A percentile compares a stretch with the other conserved stretches of the same genome.
phyloP scores from a whole-genome alignment of 2,888 invertebrate species.

The Chydorus sphaericus region DNA sequence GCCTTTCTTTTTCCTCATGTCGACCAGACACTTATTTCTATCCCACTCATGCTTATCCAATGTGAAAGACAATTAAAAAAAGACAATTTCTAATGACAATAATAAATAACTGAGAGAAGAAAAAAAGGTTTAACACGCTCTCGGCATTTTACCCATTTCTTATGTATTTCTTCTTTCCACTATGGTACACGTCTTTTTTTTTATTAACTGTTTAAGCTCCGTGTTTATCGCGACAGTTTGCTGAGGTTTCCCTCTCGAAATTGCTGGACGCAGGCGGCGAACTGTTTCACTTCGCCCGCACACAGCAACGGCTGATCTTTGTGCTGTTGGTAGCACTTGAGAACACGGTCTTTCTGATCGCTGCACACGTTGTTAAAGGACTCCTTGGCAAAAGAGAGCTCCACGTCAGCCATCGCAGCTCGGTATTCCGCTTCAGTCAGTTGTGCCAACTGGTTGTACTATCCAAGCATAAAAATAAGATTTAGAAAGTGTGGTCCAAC shows the following conservation, averaged over 20 bases:
- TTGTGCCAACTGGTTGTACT: conserved; percentile 4
- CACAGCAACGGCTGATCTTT: conserved; percentile 7
- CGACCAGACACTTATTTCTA: not conserved
- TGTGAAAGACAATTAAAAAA: conserved; percentile 3
- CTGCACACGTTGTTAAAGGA: conserved; percentile 6
- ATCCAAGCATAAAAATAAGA: not conserved
- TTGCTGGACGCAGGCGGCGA: conserved; percentile 12
- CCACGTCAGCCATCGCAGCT: conserved; percentile 9
- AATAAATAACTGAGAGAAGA: too few relatives aligned
- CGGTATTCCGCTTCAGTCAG: conserved; percentile 11
- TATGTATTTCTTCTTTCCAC: conserved; percentile 3
- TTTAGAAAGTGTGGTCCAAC: not conserved
- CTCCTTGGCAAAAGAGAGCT: conserved; percentile 3
- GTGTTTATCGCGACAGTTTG: not conserved
- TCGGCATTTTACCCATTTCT: not conserved
- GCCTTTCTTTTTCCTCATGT: not conserved
- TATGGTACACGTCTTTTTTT: not conserved
- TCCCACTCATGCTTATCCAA: not conserved
- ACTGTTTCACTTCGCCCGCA: conserved; percentile 10
- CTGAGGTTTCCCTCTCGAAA: conserved; percentile 1
- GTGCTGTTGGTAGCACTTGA: conserved; percentile 12
- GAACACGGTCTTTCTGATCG: conserved; percentile 7
- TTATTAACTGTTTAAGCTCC: too few relatives aligned
- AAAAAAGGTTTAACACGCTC: not conserved
- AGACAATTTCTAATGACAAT: not conserved